A percentile compares a stretch with the other conserved stretches of the same genome.
Conservation (phyloP, 2,797 vertebrate species). For the Coreius guichenoti region DNA sequence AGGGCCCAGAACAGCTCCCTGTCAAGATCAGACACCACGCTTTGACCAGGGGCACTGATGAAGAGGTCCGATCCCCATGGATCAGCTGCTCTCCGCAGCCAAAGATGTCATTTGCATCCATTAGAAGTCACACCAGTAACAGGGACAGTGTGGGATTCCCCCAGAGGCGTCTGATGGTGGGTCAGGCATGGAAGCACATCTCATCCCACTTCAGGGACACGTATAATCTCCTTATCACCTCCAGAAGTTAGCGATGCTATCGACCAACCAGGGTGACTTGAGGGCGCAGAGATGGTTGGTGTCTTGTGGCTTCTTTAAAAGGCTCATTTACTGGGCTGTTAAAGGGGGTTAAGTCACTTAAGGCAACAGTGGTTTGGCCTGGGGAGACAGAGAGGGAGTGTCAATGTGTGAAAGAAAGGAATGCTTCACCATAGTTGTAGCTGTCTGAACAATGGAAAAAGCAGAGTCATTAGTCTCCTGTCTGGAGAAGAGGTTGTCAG, state of each 20-base stretch:
- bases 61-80: neutral
- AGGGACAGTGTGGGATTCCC: neutral
- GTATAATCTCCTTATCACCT: constrained; percentile 50
- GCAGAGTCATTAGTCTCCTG: constrained; percentile 69
- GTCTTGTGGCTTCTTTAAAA: constrained; percentile 37
- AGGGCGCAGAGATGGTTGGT: constrained; percentile 6
- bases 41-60: constrained; percentile 33
- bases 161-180: neutral
- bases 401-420: constrained; percentile 52
- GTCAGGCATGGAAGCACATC: neutral
- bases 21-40: constrained; percentile 6
- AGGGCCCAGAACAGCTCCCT: neutral
- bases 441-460: constrained; percentile 61
- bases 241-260: constrained; percentile 16
- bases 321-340: constrained; percentile 45
- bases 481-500: constrained; percentile 55
- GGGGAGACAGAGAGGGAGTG: constrained; percentile 44
- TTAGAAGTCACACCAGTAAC: constrained; percentile 29
- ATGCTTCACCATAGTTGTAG: constrained; percentile 55
- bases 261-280: constrained; percentile 15
- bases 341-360: constrained; percentile 35
- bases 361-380: constrained; percentile 21
- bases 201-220: neutral
- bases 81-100: neutral
- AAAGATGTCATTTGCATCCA: constrained; percentile 33